These are phyloP conservation scores for Lepidurus couesii DNA, from an alignment of 1,140 invertebrate species.

Conservation along the genomic window DNA sequence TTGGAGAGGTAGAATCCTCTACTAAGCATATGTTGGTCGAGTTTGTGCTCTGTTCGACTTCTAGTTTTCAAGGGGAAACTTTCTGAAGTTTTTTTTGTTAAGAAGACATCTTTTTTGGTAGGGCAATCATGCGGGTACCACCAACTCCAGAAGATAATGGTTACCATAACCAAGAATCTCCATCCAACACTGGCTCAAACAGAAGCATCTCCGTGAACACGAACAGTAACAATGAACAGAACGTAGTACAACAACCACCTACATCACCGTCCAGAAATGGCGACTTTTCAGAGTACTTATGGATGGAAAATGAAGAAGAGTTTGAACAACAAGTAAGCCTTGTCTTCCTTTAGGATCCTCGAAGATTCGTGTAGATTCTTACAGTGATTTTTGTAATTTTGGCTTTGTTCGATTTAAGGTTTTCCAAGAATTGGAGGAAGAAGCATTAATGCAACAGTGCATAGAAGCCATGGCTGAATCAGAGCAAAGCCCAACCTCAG, in stretches of 20 bases:
- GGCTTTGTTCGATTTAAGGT: constrained; percentile 51
- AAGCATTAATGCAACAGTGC: constrained; percentile 78
- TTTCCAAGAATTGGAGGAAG: constrained; percentile 75
- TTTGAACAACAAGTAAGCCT: constrained; percentile 70
- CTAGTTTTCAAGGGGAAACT: background rate
- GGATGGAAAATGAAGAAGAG: constrained; percentile 87
- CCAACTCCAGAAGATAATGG: constrained; percentile 14
- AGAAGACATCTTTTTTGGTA: background rate
- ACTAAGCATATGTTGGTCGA: background rate
- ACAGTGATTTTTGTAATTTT: background rate
- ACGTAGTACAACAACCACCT: background rate
- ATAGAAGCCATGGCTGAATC: constrained; percentile 75
- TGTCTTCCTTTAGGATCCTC: background rate
- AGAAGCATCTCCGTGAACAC: background rate
- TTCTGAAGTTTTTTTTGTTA: background rate
- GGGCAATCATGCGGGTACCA: background rate
- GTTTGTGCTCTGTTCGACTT: background rate
- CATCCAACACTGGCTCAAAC: background rate
- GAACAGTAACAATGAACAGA: background rate
- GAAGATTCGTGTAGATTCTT: background rate
- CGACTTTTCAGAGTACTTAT: constrained; percentile 81
- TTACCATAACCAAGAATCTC: constrained; percentile 10
- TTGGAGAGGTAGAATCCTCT: background rate
- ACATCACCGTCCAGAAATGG: constrained; percentile 51
- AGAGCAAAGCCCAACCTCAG: constrained; percentile 34